Evolutionary conservation across 2,113 vertebrate species (phyloP).

Genomic region (Melanocharis versteri): DNA sequence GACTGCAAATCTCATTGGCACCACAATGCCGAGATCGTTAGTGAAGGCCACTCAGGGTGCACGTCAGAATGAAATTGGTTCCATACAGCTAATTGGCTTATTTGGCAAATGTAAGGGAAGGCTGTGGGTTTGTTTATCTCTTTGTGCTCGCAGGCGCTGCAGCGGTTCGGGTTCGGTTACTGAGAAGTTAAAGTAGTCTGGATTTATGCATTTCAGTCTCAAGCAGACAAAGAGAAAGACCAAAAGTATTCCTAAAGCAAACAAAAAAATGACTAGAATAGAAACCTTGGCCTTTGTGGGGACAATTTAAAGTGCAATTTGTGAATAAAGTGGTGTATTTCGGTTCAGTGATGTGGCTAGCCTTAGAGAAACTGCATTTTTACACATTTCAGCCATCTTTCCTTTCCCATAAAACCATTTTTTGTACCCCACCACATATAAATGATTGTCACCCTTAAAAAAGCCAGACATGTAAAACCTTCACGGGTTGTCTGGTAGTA

Average conservation of each 20-base stretch:
- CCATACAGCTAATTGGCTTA: neutral
- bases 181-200: neutral
- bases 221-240: neutral
- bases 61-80: neutral
- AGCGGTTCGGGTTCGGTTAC: neutral
- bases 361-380: neutral
- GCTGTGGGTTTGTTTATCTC: neutral
- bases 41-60: neutral
- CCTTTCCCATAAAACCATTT: neutral
- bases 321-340: constrained; percentile 4
- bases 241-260: constrained; percentile 24
- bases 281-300: constrained; percentile 21
- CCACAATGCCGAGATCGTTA: neutral
- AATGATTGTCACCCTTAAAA: neutral
- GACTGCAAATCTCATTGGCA: neutral
- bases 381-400: neutral
- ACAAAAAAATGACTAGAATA: constrained; percentile 6
- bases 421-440: neutral
- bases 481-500: neutral
- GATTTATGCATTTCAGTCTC: neutral
- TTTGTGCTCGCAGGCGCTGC: neutral
- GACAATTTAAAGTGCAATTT: constrained; percentile 20
- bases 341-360: neutral
- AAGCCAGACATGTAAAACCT: neutral
- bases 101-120: neutral